These are phyloP conservation scores for Leucoptera coffeella DNA, from an alignment of 2,888 invertebrate species.

Conservation along the genomic window DNA sequence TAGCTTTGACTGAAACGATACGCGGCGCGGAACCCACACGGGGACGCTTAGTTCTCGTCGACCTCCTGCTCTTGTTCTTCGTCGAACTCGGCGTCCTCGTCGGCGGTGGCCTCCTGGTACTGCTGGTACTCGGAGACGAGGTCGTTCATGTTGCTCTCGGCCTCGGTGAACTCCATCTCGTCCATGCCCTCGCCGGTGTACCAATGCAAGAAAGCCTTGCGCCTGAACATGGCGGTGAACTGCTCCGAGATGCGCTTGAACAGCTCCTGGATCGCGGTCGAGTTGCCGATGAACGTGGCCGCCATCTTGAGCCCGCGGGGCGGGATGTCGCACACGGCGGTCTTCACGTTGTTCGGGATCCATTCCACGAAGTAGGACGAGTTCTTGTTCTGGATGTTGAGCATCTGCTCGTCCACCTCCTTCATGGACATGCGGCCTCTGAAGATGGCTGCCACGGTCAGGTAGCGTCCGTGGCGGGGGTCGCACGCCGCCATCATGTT, in stretches of 20 bases:
- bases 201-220: constrained; percentile 97
- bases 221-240: constrained; percentile 92
- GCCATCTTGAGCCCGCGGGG: constrained; percentile 91
- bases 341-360: constrained; percentile 89
- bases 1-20: no score
- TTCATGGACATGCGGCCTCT: constrained; percentile 93
- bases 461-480: constrained; percentile 85
- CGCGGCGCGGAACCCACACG: no score
- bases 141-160: constrained; percentile 93
- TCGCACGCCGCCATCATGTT: constrained; percentile 98
- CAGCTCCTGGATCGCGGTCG: constrained; percentile 88
- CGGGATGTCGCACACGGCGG: constrained; percentile 76
- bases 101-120: constrained; percentile 85
- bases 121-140: constrained; percentile 92
- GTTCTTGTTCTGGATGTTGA: constrained; percentile 94
- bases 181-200: constrained; percentile 97
- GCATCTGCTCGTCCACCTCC: constrained; percentile 86
- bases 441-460: constrained; percentile 89
- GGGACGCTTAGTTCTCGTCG: constrained; percentile 54
- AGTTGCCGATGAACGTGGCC: constrained; percentile 90
- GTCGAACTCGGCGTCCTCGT: constrained; percentile 77
- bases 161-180: constrained; percentile 95
- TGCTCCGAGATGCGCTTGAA: constrained; percentile 90
- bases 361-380: constrained; percentile 84
- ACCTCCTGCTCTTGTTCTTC: constrained; percentile 69